Conservation (phyloP, 1,140 invertebrate genomes). For the Zaprionus capensis region DNA sequence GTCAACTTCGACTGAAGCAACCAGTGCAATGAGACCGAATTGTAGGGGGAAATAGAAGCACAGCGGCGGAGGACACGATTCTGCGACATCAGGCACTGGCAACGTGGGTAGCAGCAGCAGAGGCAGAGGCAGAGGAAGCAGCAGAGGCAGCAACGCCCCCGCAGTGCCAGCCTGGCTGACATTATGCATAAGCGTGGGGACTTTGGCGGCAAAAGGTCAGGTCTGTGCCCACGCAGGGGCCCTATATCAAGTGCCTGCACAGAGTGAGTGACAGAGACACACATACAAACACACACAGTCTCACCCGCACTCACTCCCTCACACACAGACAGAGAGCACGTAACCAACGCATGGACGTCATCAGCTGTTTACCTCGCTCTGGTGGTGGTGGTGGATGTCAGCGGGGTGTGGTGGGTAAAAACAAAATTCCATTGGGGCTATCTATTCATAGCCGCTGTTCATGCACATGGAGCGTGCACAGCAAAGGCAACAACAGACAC, state of each 20-base stretch:
- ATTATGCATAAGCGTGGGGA: slow-evolving; percentile 36
- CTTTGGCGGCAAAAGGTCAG: slow-evolving; percentile 66
- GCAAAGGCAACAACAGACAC: slow-evolving; percentile 38
- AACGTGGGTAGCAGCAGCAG: slow-evolving; percentile 61
- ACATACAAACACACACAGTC: not conserved
- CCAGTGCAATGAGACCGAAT: slow-evolving; percentile 60
- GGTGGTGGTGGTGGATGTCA: slow-evolving; percentile 12
- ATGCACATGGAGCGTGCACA: slow-evolving; percentile 74
- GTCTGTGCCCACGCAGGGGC: slow-evolving; percentile 52
- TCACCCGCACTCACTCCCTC: not conserved
- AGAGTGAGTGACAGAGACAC: slow-evolving; percentile 4
- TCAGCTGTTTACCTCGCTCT: slow-evolving; percentile 69
- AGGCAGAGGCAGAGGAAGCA: not conserved
- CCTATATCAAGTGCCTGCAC: slow-evolving; percentile 8
- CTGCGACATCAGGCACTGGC: slow-evolving; percentile 46
- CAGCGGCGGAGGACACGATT: slow-evolving; percentile 30
- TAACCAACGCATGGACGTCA: slow-evolving; percentile 78
- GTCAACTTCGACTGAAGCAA: slow-evolving; percentile 39
- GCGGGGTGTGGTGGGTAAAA: slow-evolving; percentile 20
- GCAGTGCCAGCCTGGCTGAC: slow-evolving; percentile 18
- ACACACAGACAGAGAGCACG: slow-evolving; percentile 39
- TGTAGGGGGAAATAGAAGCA: not conserved
- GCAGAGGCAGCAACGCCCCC: slow-evolving; percentile 19
- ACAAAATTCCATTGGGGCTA: slow-evolving; percentile 61
- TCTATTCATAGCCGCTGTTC: slow-evolving; percentile 76